Evolutionary conservation across 1,140 invertebrate species (phyloP).

Genomic region (Saccostrea echinata): DNA sequence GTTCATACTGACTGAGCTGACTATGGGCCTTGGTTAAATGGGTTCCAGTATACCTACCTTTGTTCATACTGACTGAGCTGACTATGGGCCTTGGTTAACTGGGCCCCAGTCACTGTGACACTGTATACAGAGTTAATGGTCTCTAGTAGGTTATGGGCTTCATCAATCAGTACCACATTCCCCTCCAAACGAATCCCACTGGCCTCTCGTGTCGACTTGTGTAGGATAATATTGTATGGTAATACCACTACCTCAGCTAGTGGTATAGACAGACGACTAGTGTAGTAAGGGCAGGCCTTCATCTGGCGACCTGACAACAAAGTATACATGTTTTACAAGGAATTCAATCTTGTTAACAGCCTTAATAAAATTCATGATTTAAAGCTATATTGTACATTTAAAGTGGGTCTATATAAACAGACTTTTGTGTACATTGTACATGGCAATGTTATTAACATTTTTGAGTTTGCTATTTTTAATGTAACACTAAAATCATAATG

Average conservation of each 20-base stretch:
- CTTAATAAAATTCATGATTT: too few species aligned
- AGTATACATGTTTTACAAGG: neutral
- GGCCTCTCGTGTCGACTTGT: slow-evolving; percentile 90
- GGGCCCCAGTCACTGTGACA: slow-evolving; percentile 84
- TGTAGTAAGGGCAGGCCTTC: slow-evolving; percentile 95
- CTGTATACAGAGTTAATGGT: slow-evolving; percentile 93
- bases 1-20: slow-evolving; percentile 88
- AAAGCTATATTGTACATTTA: too few species aligned
- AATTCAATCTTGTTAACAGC: too few species aligned
- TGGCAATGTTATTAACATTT: too few species aligned
- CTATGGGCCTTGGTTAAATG: slow-evolving; percentile 83
- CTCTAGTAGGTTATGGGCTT: slow-evolving; percentile 97
- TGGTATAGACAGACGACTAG: slow-evolving; percentile 88
- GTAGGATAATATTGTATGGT: slow-evolving; percentile 87
- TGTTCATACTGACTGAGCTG: slow-evolving; percentile 88
- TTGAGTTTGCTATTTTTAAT: too few species aligned
- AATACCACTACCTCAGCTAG: slow-evolving; percentile 87
- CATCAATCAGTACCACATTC: slow-evolving; percentile 95
- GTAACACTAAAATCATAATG: too few species aligned
- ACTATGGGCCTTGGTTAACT: slow-evolving; percentile 84
- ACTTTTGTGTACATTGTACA: too few species aligned
- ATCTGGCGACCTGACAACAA: slow-evolving; percentile 83
- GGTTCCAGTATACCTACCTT: slow-evolving; percentile 77
- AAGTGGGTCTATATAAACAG: too few species aligned
- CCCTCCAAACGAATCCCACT: slow-evolving; percentile 91